These are phyloP conservation scores for Mastacembelus armatus DNA, from an alignment of 2,797 vertebrate genomes.

Conservation along the genomic window DNA sequence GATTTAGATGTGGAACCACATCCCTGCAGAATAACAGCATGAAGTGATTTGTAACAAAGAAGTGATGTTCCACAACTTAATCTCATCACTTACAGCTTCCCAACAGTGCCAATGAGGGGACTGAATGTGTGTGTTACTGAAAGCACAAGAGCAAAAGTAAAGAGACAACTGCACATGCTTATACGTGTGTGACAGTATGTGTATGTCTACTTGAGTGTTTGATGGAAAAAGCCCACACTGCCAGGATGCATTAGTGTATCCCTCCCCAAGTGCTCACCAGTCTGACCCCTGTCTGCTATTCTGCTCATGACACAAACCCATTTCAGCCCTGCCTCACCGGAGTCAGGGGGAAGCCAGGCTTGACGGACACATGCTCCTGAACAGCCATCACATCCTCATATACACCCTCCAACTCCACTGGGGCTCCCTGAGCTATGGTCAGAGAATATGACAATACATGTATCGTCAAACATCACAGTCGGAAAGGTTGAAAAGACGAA, in stretches of 20 bases:
- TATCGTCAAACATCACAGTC: not conserved
- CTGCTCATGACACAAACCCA: constrained; percentile 27
- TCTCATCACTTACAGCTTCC: constrained; percentile 39
- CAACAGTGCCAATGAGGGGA: constrained; percentile 18
- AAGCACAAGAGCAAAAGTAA: constrained; percentile 7
- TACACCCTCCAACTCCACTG: constrained; percentile 21
- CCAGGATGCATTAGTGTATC: constrained; percentile 69
- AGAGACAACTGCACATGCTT: constrained; percentile 14
- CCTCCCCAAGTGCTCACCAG: constrained; percentile 22
- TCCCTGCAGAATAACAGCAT: constrained; percentile 44
- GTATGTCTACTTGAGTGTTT: constrained; percentile 36
- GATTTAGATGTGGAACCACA: constrained; percentile 58
- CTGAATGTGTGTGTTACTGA: constrained; percentile 2
- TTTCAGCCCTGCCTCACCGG: constrained; percentile 41
- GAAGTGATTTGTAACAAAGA: constrained; percentile 53
- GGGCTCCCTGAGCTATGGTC: not conserved
- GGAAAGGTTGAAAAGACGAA: constrained; percentile 5
- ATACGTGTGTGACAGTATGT: constrained; percentile 20
- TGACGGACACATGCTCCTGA: constrained; percentile 53
- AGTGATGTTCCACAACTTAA: constrained; percentile 51
- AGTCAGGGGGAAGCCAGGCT: constrained; percentile 52
- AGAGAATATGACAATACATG: not conserved
- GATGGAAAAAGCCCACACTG: constrained; percentile 67
- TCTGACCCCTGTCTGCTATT: constrained; percentile 52
- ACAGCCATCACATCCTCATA: constrained; percentile 18